Base-by-base conservation (phyloP, 2,888 invertebrate species). In the Idaea dimidiata region DNA sequence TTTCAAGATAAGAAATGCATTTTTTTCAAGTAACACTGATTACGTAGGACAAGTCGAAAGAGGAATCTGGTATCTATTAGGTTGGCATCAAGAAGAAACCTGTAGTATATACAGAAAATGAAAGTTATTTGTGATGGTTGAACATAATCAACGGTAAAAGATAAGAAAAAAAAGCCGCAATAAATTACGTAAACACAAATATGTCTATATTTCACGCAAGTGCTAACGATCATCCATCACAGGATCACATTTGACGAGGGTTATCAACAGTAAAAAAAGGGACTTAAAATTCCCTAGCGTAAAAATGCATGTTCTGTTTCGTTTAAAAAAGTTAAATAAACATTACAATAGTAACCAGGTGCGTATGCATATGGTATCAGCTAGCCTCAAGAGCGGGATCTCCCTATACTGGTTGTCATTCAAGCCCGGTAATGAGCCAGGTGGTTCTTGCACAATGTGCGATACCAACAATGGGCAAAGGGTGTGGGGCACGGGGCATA, bases 351-450 rank as follows among this genome's bases (percentile, higher is more conserved):
- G 43, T 10, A 43, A 43, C 43, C 43, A 43, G 43, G 43, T 43
- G 43, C 43, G 43, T 43, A 43, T 8, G 43, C 43, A 43, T 43
- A 43, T 43, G 14, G 43, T 43, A 43, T 14, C 43, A 43, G 43
- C 43, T 14, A 43, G 43, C 43, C 10, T 43, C 43, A 43, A 43
- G 8, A 56, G 59, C 66, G 73, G 68, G 79, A 65, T 78, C 81
- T 66, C 64, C 60, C 61, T 70, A 74, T 63, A 68, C 67, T 78
- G 77, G 79, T 68, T 68, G 70, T 72, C 73, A 70, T 75, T 76
- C 74, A 72, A 72, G 73, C 77, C 73, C 75, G 80, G 78, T 90
- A 90, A 89, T 87, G 87, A 89, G 87, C 87, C 89, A 89, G 91
- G 90, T 91, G 91, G 88, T 80, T 75, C 76, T 72, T 75, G 78